Conservation (phyloP, 2,113 vertebrate genomes). For the human region DNA sequence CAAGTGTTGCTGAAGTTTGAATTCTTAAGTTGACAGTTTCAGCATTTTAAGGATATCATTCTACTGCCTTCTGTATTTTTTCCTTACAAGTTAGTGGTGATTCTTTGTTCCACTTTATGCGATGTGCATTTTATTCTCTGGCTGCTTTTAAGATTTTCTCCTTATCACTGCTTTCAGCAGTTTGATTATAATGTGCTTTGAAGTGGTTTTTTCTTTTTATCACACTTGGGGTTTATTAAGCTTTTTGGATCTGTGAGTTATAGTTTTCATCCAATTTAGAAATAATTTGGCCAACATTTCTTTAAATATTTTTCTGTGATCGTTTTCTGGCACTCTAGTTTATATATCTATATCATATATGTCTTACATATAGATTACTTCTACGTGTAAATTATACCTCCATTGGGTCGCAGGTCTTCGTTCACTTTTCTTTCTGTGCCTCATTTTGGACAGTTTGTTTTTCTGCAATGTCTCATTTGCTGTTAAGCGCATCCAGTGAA, state of each 20-base stretch:
- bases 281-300: neutral
- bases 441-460: neutral
- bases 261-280: neutral
- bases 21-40: neutral
- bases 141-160: neutral
- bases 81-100: neutral
- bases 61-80: neutral
- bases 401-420: neutral
- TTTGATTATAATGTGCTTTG: neutral
- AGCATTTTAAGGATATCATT: neutral
- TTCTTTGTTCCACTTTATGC: neutral
- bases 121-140: neutral
- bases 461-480: neutral
- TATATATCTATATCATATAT: neutral
- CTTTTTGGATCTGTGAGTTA: neutral
- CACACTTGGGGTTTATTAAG: neutral
- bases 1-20: neutral
- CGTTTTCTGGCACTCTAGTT: neutral
- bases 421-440: neutral
- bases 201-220: neutral
- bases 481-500: neutral
- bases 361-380: neutral
- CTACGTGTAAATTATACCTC: neutral
- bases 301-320: neutral
- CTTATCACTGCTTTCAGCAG: neutral